Conservation (phyloP, 1,140 invertebrate species). For the Cyclargus thomasi region DNA sequence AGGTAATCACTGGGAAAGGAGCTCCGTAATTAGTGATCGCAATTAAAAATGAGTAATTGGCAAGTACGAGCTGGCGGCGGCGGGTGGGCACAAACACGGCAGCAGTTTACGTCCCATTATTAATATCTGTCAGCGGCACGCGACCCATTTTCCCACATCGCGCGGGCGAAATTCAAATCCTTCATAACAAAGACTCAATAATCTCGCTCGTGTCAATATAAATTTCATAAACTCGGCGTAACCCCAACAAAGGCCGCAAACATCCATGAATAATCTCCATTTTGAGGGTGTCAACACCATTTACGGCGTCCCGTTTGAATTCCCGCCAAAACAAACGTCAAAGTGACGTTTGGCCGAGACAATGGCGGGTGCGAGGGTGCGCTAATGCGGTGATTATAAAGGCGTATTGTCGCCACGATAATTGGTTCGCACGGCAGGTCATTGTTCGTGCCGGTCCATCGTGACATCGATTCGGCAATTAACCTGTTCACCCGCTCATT, state of each 20-base stretch:
- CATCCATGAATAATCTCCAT: conserved; percentile 73
- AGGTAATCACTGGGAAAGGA: background rate
- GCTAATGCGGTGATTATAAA: conserved; percentile 50
- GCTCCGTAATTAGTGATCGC: background rate
- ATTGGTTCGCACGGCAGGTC: conserved; percentile 45
- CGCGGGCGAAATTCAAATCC: conserved; percentile 57
- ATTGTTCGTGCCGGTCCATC: conserved; percentile 34
- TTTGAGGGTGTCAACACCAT: conserved; percentile 71
- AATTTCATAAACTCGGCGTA: conserved; percentile 70
- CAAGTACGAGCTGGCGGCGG: conserved; percentile 13
- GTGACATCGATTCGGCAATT: conserved; percentile 31
- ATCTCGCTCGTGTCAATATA: conserved; percentile 70
- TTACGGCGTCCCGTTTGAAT: conserved; percentile 49
- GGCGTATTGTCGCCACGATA: conserved; percentile 49
- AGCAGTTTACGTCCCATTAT: conserved; percentile 42
- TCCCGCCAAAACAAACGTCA: conserved; percentile 69
- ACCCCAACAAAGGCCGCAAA: conserved; percentile 64
- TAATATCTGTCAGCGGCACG: conserved; percentile 75
- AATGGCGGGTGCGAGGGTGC: conserved; percentile 44
- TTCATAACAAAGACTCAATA: conserved; percentile 66
- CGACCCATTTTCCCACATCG: conserved; percentile 71
- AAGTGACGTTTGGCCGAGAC: conserved; percentile 47
- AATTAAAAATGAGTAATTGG: conserved; percentile 15
- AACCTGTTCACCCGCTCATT: conserved; percentile 24
- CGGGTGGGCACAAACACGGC: conserved; percentile 16